A percentile compares a stretch with the other conserved stretches of the same genome.
phyloP scores from a whole-genome alignment of 2,888 invertebrate genomes.

The Drosophila multiciliata region DNA sequence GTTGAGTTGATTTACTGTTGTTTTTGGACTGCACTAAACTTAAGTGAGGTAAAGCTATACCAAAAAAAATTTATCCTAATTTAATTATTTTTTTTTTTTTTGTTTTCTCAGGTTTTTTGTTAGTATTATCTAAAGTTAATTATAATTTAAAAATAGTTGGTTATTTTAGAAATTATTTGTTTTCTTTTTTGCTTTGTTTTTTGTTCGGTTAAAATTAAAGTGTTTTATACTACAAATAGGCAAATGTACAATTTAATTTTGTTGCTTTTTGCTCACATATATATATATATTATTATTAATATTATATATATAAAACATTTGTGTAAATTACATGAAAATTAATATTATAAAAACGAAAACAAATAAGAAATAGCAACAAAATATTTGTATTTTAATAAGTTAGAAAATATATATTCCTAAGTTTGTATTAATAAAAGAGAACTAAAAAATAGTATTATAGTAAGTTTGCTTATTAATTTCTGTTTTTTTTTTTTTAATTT shows the following conservation, averaged over 20 bases:
- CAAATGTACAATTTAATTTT: slow-evolving; percentile 59
- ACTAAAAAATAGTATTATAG: slow-evolving; percentile 40
- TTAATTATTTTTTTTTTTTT: slow-evolving; percentile 11
- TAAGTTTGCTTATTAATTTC: slow-evolving; percentile 24
- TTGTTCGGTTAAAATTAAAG: slow-evolving; percentile 26
- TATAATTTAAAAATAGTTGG: slow-evolving; percentile 47
- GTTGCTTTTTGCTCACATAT: slow-evolving; percentile 20
- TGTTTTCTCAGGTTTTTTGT: slow-evolving; percentile 29
- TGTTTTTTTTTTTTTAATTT: slow-evolving; percentile 9
- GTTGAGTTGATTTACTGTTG: slow-evolving; percentile 17
- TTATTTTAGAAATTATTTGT: slow-evolving; percentile 18
- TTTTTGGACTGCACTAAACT: slow-evolving; percentile 30
- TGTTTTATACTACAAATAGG: slow-evolving; percentile 38
- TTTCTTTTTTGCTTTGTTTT: slow-evolving; percentile 26
- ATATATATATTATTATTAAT: slow-evolving; percentile 29
- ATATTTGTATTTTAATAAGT: slow-evolving; percentile 31
- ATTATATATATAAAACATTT: slow-evolving; percentile 48
- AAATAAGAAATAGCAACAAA: slow-evolving; percentile 49
- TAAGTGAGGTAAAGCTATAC: slow-evolving; percentile 14
- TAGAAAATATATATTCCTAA: slow-evolving; percentile 34
- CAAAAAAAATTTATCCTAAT: slow-evolving; percentile 17
- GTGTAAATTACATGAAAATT: slow-evolving; percentile 24
- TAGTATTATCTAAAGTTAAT: slow-evolving; percentile 59
- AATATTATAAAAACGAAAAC: slow-evolving; percentile 25
- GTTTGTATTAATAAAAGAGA: slow-evolving; percentile 31